Evolutionary conservation across 2,113 vertebrate genomes (phyloP).

Genomic region (Physeter macrocephalus): DNA sequence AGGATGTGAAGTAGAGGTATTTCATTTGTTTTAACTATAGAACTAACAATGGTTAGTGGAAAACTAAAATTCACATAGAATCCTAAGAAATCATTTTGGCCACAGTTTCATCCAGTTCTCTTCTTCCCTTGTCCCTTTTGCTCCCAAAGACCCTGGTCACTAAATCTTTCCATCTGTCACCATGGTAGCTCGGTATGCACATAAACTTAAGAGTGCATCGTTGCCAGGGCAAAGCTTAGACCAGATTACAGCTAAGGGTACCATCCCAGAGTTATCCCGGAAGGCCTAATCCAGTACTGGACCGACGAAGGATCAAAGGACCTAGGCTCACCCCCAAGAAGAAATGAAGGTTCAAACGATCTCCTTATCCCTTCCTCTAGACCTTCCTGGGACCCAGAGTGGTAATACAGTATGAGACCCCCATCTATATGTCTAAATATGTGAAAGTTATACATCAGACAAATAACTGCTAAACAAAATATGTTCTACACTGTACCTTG

Average conservation of each 20-base stretch:
- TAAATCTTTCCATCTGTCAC: background rate
- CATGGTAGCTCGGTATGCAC: background rate
- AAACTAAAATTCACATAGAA: constrained; percentile 16
- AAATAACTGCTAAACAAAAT: background rate
- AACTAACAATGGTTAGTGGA: background rate
- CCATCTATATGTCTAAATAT: background rate
- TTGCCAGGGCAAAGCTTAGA: background rate
- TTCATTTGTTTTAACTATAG: no score
- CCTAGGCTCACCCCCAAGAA: background rate
- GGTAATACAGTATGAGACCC: background rate
- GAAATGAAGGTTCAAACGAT: background rate
- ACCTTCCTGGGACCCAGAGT: background rate
- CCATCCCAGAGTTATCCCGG: background rate
- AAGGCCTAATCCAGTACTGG: background rate
- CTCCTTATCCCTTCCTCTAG: background rate
- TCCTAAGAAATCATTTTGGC: background rate
- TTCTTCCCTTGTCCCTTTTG: background rate
- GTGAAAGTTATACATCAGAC: background rate
- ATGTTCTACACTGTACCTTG: background rate
- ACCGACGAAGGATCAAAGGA: background rate
- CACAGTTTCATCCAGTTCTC: background rate
- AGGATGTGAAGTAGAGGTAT: background rate
- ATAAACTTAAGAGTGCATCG: background rate
- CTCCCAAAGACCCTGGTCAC: background rate
- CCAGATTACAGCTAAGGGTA: background rate